Percentiles rank a stretch among this genome's conserved stretches.
Evolutionary conservation across 1,140 invertebrate genomes (phyloP).

Genomic region (Musca domestica): DNA sequence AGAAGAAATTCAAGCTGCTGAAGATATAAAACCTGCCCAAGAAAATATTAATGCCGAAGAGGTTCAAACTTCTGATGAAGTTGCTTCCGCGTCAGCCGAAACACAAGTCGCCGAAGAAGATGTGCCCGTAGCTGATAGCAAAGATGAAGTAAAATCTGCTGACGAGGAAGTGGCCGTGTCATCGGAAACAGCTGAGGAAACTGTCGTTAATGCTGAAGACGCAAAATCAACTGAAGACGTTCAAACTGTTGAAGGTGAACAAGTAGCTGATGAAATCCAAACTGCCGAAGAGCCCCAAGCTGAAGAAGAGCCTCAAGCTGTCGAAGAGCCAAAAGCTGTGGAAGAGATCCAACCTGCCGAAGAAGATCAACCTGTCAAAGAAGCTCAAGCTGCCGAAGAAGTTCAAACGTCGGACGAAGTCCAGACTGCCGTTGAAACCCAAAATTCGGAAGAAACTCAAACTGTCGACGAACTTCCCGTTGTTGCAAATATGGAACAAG

Average conservation of each 20-base stretch:
- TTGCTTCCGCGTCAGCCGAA: conserved; percentile 2
- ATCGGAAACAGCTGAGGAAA: conserved; percentile 25
- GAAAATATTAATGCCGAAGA: conserved; percentile 6
- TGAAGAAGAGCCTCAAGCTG: conserved; percentile 2
- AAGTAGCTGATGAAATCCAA: conserved; percentile 27
- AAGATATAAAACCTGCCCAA: not conserved
- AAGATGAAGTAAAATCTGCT: not conserved
- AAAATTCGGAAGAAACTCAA: conserved; percentile 29
- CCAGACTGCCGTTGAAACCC: conserved; percentile 29
- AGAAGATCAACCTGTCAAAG: conserved; percentile 22
- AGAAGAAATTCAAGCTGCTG: conserved; percentile 1
- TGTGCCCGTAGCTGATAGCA: not conserved
- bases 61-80: conserved; percentile 12
- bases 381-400: conserved; percentile 27
- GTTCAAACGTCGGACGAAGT: conserved; percentile 27
- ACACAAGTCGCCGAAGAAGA: not conserved
- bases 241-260: conserved; percentile 6
- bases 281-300: not conserved
- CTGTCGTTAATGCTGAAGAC: no score
- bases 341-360: not conserved
- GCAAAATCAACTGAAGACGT: conserved; percentile 27
- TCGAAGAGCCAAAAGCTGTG: conserved; percentile 2
- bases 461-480: not conserved
- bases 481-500: not conserved
- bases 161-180: not conserved